These are phyloP conservation scores for Heliothis virescens DNA, from an alignment of 1,140 invertebrate species.

Conservation along the genomic window DNA sequence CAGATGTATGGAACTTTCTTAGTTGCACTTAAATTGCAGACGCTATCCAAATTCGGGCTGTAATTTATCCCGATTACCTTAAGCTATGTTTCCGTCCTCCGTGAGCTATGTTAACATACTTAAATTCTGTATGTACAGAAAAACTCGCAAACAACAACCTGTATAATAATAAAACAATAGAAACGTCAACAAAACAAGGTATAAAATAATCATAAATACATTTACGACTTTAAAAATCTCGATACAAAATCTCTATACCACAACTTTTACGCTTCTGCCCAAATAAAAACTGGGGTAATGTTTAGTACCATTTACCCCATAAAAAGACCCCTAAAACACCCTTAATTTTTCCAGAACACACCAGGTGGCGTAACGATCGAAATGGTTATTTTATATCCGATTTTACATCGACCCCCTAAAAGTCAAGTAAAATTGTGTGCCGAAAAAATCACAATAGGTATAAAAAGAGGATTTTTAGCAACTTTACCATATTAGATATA, in stretches of 20 bases:
- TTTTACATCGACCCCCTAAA: not conserved
- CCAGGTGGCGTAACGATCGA: constrained; percentile 23
- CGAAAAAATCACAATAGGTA: constrained; percentile 38
- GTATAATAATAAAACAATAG: not conserved
- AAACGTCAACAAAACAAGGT: not conserved
- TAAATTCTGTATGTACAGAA: too few relatives aligned
- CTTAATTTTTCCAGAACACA: constrained; percentile 7
- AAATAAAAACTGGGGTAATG: constrained; percentile 19
- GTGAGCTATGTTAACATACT: too few relatives aligned
- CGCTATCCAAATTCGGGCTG: too few relatives aligned
- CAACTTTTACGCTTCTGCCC: not conserved
- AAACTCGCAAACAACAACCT: too few relatives aligned
- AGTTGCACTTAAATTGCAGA: too few relatives aligned
- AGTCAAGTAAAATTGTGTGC: not conserved
- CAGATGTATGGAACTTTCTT: too few relatives aligned
- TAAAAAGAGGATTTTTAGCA: constrained; percentile 36
- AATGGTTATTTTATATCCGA: constrained; percentile 20
- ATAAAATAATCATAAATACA: constrained; percentile 1
- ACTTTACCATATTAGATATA: constrained; percentile 45
- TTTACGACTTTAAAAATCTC: constrained; percentile 20
- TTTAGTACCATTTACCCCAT: constrained; percentile 13
- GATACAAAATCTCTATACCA: not conserved
- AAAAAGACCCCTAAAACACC: not conserved
- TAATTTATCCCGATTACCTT: too few relatives aligned
- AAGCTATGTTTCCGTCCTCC: too few relatives aligned